A percentile compares a stretch with the other conserved stretches of the same genome.
Evolutionary conservation across 2,797 vertebrate species (phyloP).

Genomic region (Sebastes hubbsi): DNA sequence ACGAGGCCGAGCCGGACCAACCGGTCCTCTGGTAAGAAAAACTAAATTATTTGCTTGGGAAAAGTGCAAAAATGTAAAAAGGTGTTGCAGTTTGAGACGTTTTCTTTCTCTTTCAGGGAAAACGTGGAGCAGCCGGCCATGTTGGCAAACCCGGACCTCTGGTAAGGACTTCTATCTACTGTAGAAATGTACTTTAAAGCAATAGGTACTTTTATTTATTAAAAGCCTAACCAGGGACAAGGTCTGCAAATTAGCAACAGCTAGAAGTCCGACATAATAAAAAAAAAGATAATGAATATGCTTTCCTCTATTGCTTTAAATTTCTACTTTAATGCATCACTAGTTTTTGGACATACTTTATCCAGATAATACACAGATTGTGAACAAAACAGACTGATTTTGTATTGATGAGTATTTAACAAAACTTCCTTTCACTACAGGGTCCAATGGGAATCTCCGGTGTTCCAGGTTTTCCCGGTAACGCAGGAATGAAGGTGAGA

Average conservation of each 20-base stretch:
- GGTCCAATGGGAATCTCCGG: conserved; percentile 91
- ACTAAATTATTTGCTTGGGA: not conserved
- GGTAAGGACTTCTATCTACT: conserved; percentile 76
- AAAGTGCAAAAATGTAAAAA: not conserved
- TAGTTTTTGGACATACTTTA: not conserved
- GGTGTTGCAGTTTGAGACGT: not conserved
- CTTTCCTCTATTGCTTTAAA: not conserved
- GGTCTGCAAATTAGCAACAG: no score
- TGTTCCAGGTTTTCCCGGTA: conserved; percentile 91
- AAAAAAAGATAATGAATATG: not conserved
- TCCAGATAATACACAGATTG: not conserved
- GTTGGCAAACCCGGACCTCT: conserved; percentile 91
- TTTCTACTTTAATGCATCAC: not conserved
- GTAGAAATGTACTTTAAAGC: not conserved
- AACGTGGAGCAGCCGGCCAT: conserved; percentile 88
- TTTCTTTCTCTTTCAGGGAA: conserved; percentile 81
- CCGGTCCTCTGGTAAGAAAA: conserved; percentile 87
- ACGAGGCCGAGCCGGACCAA: conserved; percentile 88
- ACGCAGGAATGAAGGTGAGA: conserved; percentile 91
- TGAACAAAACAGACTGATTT: not conserved
- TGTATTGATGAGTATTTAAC: not conserved
- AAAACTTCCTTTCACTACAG: conserved; percentile 65
- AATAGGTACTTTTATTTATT: not conserved
- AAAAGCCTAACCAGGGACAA: no score
- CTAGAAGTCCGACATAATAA: no score